Base-by-base conservation (phyloP, 1,140 invertebrate genomes). In the Spodoptera litura region DNA sequence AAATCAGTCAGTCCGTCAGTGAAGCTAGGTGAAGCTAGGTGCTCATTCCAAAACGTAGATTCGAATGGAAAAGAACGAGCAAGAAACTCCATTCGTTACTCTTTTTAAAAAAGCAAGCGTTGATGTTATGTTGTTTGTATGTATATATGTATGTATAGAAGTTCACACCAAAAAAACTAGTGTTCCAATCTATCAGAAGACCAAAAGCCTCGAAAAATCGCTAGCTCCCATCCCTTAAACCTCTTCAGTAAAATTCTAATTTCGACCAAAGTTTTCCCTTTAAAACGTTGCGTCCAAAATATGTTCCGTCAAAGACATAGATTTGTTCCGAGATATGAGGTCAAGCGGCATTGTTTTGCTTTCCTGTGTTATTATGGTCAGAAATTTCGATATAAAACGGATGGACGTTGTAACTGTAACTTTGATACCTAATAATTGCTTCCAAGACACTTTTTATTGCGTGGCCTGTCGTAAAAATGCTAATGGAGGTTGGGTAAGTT, bases 181-280 rank as follows among this genome's bases (percentile, higher is more conserved):
- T 20, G 1, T 20, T 1, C 20, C 20, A 20, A 0, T 1, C 20
- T 20, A 20, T 20, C 20, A 20, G 20, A 20, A 20, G 20, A 20
- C 20, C 20, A 1, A 20, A 20, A 20, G 20, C 20, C 20, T 20
- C 20, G 20, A 56, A 15, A 71, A 77, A 70, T 49, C 81, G 86
- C 81, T 84, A 25, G 0, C 52, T 64, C 77, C 75, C 64, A 52
- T 81, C n/a, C 56, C 82, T 87, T 88, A 25, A 5, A 59, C 82
- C 73, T n/a, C 49, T 61, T 55, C 81, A 76, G 81, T 73, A 75
- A 71, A 89, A 90, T 88, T 91, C 89, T 88, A 92, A 91, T 92
- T 91, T 86, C 79, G 83, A 83, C 62, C 83, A 71, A 75, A 89
- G 88, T 91, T 92, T 44, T 90, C 90, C 91, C 89, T 91, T 89